Base-by-base conservation (phyloP, 2,888 invertebrate species). In the Plagodis dolabraria region DNA sequence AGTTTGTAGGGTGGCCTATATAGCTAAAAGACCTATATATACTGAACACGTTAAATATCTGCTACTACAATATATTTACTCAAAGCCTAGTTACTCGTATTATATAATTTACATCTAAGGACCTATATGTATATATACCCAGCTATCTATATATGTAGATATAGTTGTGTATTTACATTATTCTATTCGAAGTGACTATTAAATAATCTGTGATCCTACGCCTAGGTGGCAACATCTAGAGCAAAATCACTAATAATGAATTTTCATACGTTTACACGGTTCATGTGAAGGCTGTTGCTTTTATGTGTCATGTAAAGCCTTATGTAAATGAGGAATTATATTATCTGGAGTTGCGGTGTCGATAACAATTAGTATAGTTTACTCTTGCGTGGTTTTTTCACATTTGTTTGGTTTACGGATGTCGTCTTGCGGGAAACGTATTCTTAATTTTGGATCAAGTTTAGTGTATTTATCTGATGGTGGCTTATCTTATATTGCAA, bases 241-340 rank as follows among this genome's bases (percentile, higher is more conserved):
- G 51, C 36, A 47, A 44, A 22, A 53, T 44, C 38, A 33, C 42
- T 42, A 46, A 52, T 61, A 55, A 62, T 64, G 53, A 47, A 62
- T 62, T 55, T 66, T 64, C 66, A 62, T 53, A 62, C 51, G 62
- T 60, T 55, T 58, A 38, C 60, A 63, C 60, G 62, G 48, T 60
- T 46, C 33, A 48, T 8, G 12, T 45, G 64, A 64, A 64, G 66
- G 66, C 44, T 64, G 40, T 22, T 47, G 53, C 60, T 62, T 55
- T 60, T 62, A 64, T 62, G 50, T 63, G 57, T 54, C 44, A 47
- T 53, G 47, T 46, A 62, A 66, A 60, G 60, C 53, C 57, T 33
- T 56, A 67, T 57, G 64, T 53, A 59, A 60, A 67, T 64, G 45
- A 45, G 55, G 43, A n/a, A 38, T 56, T 47, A 53, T 53, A 53